A percentile compares a stretch with the other conserved stretches of the same genome.
These are phyloP conservation scores for Mongoloraphidia duomilia DNA, from an alignment of 2,888 invertebrate species.

Conservation along the genomic window DNA sequence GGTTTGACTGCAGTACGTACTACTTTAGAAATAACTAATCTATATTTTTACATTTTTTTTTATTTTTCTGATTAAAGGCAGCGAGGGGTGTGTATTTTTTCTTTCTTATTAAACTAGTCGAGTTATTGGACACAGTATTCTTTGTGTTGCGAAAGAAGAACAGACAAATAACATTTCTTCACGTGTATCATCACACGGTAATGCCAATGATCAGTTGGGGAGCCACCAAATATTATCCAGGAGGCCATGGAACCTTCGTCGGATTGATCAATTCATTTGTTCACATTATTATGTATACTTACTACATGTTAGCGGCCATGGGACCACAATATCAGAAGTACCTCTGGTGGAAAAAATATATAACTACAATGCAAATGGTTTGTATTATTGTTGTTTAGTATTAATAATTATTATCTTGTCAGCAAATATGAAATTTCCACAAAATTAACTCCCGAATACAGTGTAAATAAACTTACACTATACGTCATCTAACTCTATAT, in stretches of 20 bases:
- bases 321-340: slow-evolving; percentile 61
- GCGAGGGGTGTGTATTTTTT: slow-evolving; percentile 68
- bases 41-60: background rate
- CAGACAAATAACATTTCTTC: slow-evolving; percentile 77
- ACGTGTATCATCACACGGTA: slow-evolving; percentile 86
- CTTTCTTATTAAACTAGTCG: slow-evolving; percentile 78
- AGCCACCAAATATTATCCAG: slow-evolving; percentile 69
- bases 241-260: slow-evolving; percentile 55
- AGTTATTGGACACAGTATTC: slow-evolving; percentile 83
- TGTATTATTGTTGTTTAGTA: slow-evolving; percentile 18
- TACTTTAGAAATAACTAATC: too few relatives aligned
- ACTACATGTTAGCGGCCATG: slow-evolving; percentile 61
- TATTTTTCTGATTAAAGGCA: slow-evolving; percentile 29
- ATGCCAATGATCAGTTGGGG: slow-evolving; percentile 94
- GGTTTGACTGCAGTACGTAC: too few relatives aligned
- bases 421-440: too few relatives aligned
- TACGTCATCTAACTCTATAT: too few relatives aligned
- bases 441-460: too few relatives aligned
- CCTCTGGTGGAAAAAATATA: slow-evolving; percentile 74
- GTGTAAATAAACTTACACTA: too few relatives aligned
- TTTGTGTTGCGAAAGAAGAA: slow-evolving; percentile 87
- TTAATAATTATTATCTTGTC: too few relatives aligned
- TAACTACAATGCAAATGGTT: slow-evolving; percentile 68
- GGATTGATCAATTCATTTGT: slow-evolving; percentile 61
- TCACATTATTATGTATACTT: slow-evolving; percentile 70